A percentile compares a stretch with the other conserved stretches of the same genome.
phyloP scores from a whole-genome alignment of 2,797 vertebrate species.

The Smutsia temminckii region DNA sequence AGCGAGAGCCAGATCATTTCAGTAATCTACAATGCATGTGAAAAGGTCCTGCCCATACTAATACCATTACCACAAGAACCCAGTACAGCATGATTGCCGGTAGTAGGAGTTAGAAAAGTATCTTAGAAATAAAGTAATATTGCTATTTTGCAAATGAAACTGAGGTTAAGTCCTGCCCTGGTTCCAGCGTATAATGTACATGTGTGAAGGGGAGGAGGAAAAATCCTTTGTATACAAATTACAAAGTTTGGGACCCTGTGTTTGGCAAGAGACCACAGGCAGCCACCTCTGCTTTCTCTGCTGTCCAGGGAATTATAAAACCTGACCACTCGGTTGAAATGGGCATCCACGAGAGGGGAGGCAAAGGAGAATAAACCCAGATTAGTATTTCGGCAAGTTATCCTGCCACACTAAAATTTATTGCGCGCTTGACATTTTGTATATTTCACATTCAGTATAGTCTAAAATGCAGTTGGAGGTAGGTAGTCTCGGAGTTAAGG shows the following conservation, averaged over 20 bases:
- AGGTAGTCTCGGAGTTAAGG: neutral
- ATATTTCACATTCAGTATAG: neutral
- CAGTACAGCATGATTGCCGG: neutral
- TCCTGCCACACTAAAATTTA: neutral
- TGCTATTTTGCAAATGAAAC: conserved; percentile 23
- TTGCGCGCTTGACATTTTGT: neutral
- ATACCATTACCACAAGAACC: neutral
- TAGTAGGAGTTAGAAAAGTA: neutral
- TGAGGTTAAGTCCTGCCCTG: neutral
- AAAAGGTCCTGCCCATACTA: neutral
- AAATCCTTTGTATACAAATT: neutral
- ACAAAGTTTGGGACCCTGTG: neutral
- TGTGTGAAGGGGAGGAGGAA: neutral
- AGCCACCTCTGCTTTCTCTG: conserved; percentile 30
- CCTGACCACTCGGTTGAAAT: neutral
- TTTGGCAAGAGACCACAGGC: neutral
- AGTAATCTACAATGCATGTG: neutral
- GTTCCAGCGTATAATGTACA: neutral
- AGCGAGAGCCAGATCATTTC: neutral
- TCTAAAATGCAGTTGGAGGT: neutral
- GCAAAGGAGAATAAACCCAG: neutral
- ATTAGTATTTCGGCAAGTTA: neutral
- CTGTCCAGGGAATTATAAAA: neutral
- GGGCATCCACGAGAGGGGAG: neutral
- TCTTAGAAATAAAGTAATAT: conserved; percentile 8